phyloP scores from a whole-genome alignment of 2,888 invertebrate genomes.

The Podotricha telesiphe region DNA sequence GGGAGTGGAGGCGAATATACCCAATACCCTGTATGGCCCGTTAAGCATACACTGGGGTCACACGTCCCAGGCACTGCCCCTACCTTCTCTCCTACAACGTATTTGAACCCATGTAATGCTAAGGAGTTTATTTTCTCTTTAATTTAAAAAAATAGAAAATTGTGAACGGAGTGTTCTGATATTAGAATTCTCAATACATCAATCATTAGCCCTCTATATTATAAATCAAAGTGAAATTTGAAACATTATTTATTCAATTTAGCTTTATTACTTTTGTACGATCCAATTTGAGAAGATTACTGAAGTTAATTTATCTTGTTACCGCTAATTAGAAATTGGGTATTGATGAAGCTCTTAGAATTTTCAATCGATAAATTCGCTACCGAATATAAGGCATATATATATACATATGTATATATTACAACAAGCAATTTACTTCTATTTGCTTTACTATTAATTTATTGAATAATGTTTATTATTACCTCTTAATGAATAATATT shows the following conservation, averaged over 20 bases:
- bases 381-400: not conserved
- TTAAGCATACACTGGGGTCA: too few species aligned
- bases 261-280: constrained; percentile 8
- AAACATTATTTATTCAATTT: constrained; percentile 20
- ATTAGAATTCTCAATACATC: not conserved
- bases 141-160: too few species aligned
- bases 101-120: too few species aligned
- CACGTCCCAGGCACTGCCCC: too few species aligned
- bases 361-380: not conserved
- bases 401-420: not conserved
- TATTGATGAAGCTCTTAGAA: constrained; percentile 10
- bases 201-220: not conserved
- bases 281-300: constrained; percentile 16
- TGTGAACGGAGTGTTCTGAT: not conserved
- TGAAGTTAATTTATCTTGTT: constrained; percentile 3
- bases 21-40: too few species aligned
- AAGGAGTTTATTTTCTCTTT: too few species aligned
- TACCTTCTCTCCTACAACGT: too few species aligned
- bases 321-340: constrained; percentile 14
- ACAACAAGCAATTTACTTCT: not conserved
- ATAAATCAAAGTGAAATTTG: constrained; percentile 4
- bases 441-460: too few species aligned
- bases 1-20: too few species aligned
- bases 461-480: too few species aligned
- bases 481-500: too few species aligned